These are phyloP conservation scores for Thera obeliscata DNA, from an alignment of 2,888 invertebrate genomes.

Conservation along the genomic window DNA sequence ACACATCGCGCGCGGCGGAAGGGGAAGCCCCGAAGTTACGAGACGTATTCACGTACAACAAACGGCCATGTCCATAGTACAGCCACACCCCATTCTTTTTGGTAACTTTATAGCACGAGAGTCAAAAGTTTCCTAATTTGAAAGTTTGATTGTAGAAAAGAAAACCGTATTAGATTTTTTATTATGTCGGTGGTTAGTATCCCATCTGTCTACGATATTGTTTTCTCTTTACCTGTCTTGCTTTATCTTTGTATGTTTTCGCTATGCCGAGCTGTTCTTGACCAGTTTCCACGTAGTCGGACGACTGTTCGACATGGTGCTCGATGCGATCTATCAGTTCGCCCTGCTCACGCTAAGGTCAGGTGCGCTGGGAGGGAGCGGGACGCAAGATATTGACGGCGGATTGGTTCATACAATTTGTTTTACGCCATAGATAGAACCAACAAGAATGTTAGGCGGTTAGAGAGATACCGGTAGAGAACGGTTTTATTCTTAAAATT, in stretches of 20 bases:
- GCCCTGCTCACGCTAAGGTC: slow-evolving; percentile 88
- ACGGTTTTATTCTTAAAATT: slow-evolving; percentile 34
- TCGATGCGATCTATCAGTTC: slow-evolving; percentile 97
- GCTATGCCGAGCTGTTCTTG: slow-evolving; percentile 91
- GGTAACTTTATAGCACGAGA: background rate
- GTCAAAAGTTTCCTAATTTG: background rate
- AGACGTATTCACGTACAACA: too few species aligned
- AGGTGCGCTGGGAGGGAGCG: slow-evolving; percentile 69
- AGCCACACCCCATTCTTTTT: too few species aligned
- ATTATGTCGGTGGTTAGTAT: slow-evolving; percentile 22
- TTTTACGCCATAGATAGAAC: slow-evolving; percentile 58
- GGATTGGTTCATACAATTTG: slow-evolving; percentile 80
- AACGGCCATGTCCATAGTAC: too few species aligned
- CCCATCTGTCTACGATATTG: slow-evolving; percentile 20
- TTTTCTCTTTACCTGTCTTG: slow-evolving; percentile 90
- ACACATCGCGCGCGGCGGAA: too few species aligned
- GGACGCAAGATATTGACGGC: slow-evolving; percentile 62
- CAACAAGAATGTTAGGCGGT: slow-evolving; percentile 64
- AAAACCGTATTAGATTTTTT: background rate
- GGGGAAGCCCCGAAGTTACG: too few species aligned
- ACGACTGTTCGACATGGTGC: slow-evolving; percentile 94
- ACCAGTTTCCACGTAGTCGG: slow-evolving; percentile 92
- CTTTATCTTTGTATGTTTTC: slow-evolving; percentile 92
- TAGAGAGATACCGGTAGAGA: slow-evolving; percentile 44
- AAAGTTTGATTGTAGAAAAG: background rate